These are phyloP conservation scores for Malacoraja senta DNA, from an alignment of 2,797 vertebrate species.

Conservation along the genomic window DNA sequence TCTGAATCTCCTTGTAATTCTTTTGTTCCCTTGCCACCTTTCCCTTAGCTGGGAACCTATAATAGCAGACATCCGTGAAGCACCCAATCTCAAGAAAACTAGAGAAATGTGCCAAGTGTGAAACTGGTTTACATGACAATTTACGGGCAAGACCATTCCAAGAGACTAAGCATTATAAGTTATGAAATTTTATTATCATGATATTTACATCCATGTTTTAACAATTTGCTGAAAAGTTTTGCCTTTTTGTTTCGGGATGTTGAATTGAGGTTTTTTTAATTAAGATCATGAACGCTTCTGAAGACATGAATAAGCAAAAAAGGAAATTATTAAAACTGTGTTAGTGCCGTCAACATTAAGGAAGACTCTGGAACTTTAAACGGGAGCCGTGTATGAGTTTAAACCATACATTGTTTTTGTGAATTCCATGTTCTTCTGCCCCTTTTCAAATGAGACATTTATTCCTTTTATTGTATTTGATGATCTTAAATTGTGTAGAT, in stretches of 20 bases:
- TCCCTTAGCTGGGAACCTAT: background rate
- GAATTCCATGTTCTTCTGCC: background rate
- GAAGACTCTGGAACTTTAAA: conserved; percentile 23
- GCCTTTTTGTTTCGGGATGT: conserved; percentile 11
- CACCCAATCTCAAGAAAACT: background rate
- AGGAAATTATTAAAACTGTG: background rate
- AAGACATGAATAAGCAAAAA: background rate
- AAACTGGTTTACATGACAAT: background rate
- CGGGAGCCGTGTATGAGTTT: background rate
- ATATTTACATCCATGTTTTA: background rate
- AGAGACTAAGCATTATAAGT: background rate
- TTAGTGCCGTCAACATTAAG: background rate
- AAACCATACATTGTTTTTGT: background rate
- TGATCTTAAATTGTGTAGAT: background rate
- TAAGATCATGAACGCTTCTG: background rate
- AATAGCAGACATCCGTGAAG: background rate
- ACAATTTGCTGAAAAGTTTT: background rate
- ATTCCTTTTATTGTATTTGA: background rate
- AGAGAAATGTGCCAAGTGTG: background rate
- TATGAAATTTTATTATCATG: background rate
- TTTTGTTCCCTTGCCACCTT: background rate
- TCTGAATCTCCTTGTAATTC: background rate
- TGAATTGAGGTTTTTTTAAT: background rate
- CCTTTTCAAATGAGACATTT: background rate
- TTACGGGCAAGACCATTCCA: background rate